These are phyloP conservation scores for Lethrus apterus DNA, from an alignment of 1,140 invertebrate species.

Conservation along the genomic window DNA sequence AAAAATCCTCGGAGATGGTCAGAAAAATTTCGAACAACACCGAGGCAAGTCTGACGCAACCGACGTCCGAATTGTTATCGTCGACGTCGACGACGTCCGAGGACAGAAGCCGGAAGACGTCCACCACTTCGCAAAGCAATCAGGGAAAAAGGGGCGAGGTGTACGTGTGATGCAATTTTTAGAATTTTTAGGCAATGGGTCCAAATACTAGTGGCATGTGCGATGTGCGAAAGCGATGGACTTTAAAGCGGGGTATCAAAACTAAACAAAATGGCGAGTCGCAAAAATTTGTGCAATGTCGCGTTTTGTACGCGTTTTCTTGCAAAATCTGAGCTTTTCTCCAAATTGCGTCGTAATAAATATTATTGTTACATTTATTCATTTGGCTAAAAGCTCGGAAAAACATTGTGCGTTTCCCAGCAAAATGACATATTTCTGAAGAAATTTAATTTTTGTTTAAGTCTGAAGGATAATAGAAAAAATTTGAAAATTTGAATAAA, in stretches of 20 bases:
- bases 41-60: constrained; percentile 14
- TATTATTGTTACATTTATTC: too few relatives aligned
- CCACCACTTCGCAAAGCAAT: constrained; percentile 36
- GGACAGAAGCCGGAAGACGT: constrained; percentile 33
- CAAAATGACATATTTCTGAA: too few relatives aligned
- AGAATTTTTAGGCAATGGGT: neutral
- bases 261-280: too few relatives aligned
- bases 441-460: too few relatives aligned
- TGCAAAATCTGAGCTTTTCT: neutral
- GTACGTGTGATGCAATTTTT: constrained; percentile 41
- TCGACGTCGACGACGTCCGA: constrained; percentile 26
- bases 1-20: constrained; percentile 21
- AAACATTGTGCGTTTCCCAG: too few relatives aligned
- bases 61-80: constrained; percentile 16
- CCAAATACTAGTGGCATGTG: neutral
- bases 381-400: too few relatives aligned
- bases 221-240: too few relatives aligned
- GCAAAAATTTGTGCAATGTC: neutral
- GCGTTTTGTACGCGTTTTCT: neutral
- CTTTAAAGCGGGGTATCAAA: too few relatives aligned
- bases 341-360: too few relatives aligned
- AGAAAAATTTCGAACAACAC: constrained; percentile 11
- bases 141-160: constrained; percentile 48
- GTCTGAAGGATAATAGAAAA: too few relatives aligned
- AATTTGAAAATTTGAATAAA: too few relatives aligned